Base-by-base conservation (phyloP, 2,888 invertebrate species). In the Mesorhabditis belari region DNA sequence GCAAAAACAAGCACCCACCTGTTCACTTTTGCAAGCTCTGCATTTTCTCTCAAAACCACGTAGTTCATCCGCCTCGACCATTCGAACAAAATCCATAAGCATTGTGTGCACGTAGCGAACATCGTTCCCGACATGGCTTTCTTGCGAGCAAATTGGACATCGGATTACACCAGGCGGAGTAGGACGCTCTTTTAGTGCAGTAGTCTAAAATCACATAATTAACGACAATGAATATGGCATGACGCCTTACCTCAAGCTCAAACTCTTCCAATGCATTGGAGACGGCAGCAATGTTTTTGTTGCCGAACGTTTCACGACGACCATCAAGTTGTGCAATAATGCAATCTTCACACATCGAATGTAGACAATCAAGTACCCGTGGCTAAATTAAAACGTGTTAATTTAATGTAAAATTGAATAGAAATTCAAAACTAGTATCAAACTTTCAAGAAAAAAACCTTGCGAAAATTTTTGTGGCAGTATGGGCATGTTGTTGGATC, bases 1-100 rank as follows among this genome's bases (percentile, higher is more conserved):
- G 3, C 27, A 12, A 5, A 3, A 6, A 58, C 60, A n/a, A 51
- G 51, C 5, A 29, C 44, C 44, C 44, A 35, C 35, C 84, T 93
- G 92, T 84, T 91, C 91, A 77, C 92, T 90, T 82, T 92, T 94
- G 85, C 94, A 95, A 69, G 92, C 92, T 60, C 92, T 92, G 84
- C 94, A 94, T 68, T 89, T 88, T 78, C 85, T 84, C 69, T 64
- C 55, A 24, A 35, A 12, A 3, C 19, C 56, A 19, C 59, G 64
- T 3, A 55, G 24, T 27, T 70, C 71, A 19, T 66, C 64, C 12
- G 63, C 49, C 23, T 67, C 71, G n/a, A 63, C 64, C 17, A 66
- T 51, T 21, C 73, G 71, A 19, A 72, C 73, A 60, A 58, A 74
- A 83, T 94, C 92, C 71, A 89, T 87, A 51, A 89, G 89, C 73